These are phyloP conservation scores for Dicyrtoma fusca DNA, from an alignment of 2,888 invertebrate genomes.

Conservation along the genomic window DNA sequence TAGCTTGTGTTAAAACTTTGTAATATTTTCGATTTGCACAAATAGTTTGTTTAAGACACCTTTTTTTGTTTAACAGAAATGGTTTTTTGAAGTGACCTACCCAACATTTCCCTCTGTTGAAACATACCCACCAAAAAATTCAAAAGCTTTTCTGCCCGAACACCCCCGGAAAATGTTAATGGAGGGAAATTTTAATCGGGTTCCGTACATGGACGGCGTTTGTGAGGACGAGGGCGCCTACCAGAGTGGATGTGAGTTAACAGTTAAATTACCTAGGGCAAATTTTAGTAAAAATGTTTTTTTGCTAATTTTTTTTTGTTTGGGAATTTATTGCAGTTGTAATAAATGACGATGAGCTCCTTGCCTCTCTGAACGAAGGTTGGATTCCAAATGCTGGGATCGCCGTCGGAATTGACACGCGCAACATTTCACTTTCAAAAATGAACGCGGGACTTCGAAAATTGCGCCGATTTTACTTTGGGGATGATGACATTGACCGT, in stretches of 20 bases:
- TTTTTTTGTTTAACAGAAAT: constrained; percentile 1
- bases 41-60: too few species aligned
- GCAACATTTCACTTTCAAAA: constrained; percentile 8
- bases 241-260: constrained; percentile 14
- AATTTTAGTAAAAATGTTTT: not conserved
- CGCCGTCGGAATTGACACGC: constrained; percentile 15
- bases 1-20: not conserved
- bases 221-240: constrained; percentile 31
- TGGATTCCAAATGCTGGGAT: not conserved
- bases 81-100: not conserved
- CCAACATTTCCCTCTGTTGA: constrained; percentile 24
- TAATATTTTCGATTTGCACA: too few species aligned
- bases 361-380: not conserved
- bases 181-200: constrained; percentile 22
- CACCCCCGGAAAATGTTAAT: constrained; percentile 13
- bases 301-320: not conserved
- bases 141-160: constrained; percentile 18
- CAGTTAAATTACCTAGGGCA: not conserved
- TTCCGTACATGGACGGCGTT: constrained; percentile 17
- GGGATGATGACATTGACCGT: constrained; percentile 5
- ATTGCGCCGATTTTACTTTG: constrained; percentile 24
- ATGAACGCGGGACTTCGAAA: constrained; percentile 13
- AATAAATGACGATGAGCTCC: not conserved
- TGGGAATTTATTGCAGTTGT: not conserved
- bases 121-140: not conserved